These are phyloP conservation scores for Macrophya alboannulata DNA, from an alignment of 2,888 invertebrate species.

Conservation along the genomic window DNA sequence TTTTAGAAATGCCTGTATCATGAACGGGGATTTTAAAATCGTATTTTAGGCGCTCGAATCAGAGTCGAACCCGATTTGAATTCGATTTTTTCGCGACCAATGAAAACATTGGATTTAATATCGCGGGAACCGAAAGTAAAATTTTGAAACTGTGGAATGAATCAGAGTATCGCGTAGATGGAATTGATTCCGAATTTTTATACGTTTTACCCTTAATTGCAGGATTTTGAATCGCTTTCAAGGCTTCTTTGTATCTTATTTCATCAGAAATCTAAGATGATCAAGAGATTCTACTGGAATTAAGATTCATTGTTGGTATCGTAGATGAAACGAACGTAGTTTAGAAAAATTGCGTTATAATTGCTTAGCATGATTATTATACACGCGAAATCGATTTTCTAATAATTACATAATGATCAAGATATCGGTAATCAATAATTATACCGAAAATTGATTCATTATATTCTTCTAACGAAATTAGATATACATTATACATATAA, in stretches of 20 bases:
- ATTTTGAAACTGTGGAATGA: too few relatives aligned
- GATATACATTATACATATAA: background rate
- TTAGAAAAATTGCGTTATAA: background rate
- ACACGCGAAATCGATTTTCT: background rate
- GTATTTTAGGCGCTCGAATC: background rate
- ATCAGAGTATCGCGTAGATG: too few relatives aligned
- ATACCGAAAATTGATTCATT: slow-evolving; percentile 6
- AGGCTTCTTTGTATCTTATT: too few relatives aligned
- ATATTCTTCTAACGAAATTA: background rate
- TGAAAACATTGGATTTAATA: background rate
- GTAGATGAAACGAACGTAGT: background rate
- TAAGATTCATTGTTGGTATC: background rate
- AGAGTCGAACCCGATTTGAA: background rate
- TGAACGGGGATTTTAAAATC: background rate
- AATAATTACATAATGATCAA: background rate
- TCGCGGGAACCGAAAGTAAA: too few relatives aligned
- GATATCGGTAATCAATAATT: background rate
- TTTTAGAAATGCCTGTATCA: background rate
- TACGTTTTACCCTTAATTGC: too few relatives aligned
- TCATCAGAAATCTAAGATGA: too few relatives aligned
- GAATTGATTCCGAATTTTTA: background rate
- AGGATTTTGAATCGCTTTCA: too few relatives aligned
- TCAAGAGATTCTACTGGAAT: too few relatives aligned
- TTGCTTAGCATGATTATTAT: background rate
- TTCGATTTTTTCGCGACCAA: too few relatives aligned